Evolutionary conservation across 2,888 invertebrate genomes (phyloP).

Genomic region (Morpho helenor): DNA sequence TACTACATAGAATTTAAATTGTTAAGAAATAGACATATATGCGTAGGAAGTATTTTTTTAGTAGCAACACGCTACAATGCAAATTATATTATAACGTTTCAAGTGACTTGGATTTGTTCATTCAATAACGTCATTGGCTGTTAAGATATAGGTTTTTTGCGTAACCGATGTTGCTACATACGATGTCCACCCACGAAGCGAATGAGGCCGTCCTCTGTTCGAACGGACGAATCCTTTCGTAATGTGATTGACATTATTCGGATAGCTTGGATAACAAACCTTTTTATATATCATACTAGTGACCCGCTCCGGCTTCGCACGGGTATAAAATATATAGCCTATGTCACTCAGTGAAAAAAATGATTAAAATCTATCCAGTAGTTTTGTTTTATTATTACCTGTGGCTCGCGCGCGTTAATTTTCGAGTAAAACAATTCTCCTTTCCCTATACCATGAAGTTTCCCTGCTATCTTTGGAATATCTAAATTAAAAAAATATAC

Average conservation of each 20-base stretch:
- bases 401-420: no score
- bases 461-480: no score
- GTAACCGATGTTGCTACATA: background rate
- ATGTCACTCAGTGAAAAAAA: no score
- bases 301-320: no score
- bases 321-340: no score
- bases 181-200: slow-evolving; percentile 20
- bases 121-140: background rate
- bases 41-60: slow-evolving; percentile 23
- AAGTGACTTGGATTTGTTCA: background rate
- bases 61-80: background rate
- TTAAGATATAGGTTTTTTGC: background rate
- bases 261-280: background rate
- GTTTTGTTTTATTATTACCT: no score
- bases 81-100: background rate
- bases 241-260: slow-evolving; percentile 3
- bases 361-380: no score
- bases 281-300: no score
- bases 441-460: no score
- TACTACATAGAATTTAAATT: no score
- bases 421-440: no score
- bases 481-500: no score
- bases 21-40: background rate
- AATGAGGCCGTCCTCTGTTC: slow-evolving; percentile 13
- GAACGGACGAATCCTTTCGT: background rate